These are phyloP conservation scores for Fukomys damarensis DNA, from an alignment of 2,113 vertebrate genomes.

Conservation along the genomic window DNA sequence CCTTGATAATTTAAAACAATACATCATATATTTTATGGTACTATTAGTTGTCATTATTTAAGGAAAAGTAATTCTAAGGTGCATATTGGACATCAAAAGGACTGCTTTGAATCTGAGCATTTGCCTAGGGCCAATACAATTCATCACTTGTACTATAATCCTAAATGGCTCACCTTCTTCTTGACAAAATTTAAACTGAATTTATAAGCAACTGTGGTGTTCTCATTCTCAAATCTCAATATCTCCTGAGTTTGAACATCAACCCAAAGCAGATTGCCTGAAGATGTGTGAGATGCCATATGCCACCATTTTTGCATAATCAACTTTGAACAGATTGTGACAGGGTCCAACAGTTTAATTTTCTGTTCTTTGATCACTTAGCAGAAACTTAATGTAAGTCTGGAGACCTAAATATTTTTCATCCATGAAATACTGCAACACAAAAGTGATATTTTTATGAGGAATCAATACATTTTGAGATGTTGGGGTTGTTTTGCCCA, in stretches of 20 bases:
- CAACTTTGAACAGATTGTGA: conserved; percentile 58
- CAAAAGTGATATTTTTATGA: neutral
- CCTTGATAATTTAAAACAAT: neutral
- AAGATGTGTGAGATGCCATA: conserved; percentile 49
- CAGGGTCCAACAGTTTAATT: conserved; percentile 70
- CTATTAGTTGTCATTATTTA: neutral
- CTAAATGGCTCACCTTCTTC: neutral
- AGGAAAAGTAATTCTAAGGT: neutral
- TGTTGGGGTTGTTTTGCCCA: neutral
- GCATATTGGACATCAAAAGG: neutral
- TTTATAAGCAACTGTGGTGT: neutral
- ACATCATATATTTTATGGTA: neutral
- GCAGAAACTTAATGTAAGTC: conserved; percentile 40
- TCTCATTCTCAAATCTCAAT: conserved; percentile 40
- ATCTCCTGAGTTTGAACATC: conserved; percentile 25
- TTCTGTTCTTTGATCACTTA: conserved; percentile 65
- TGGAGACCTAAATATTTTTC: conserved; percentile 54
- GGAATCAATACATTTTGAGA: conserved; percentile 23
- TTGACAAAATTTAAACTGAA: conserved; percentile 54
- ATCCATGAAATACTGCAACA: conserved; percentile 14
- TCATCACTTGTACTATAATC: conserved; percentile 57
- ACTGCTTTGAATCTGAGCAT: neutral
- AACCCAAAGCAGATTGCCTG: neutral
- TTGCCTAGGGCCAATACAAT: conserved; percentile 53
- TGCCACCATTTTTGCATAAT: conserved; percentile 62